phyloP scores from a whole-genome alignment of 2,888 invertebrate genomes.

The Harpalus rubripes region DNA sequence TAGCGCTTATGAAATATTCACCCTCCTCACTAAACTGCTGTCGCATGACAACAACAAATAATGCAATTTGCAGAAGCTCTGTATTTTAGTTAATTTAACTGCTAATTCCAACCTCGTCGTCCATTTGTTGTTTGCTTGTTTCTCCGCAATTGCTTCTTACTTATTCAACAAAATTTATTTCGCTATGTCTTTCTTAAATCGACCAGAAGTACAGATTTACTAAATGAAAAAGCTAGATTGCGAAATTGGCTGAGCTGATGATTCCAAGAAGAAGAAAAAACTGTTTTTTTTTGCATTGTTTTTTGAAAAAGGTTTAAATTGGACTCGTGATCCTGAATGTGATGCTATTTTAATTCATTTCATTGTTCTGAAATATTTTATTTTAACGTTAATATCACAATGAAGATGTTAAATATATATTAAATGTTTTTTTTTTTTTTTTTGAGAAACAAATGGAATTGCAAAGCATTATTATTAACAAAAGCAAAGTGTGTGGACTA shows the following conservation, averaged over 20 bases:
- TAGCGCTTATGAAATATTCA: constrained; percentile 44
- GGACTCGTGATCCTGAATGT: not conserved
- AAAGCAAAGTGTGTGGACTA: constrained; percentile 13
- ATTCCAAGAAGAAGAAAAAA: not conserved
- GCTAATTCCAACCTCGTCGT: constrained; percentile 18
- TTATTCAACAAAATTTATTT: constrained; percentile 33
- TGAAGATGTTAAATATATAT: not conserved
- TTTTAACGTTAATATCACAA: not conserved
- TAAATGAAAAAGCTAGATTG: not conserved
- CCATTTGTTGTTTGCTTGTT: constrained; percentile 24
- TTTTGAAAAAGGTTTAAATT: not conserved
- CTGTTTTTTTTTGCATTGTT: not conserved
- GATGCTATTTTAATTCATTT: not conserved
- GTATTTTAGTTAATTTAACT: constrained; percentile 44
- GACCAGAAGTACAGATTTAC: not conserved
- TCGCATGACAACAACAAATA: constrained; percentile 48
- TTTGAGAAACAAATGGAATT: too few relatives aligned
- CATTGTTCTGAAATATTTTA: not conserved
- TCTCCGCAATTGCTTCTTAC: constrained; percentile 28
- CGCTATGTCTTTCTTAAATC: constrained; percentile 6
- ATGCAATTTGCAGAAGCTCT: constrained; percentile 23
- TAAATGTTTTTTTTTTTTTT: too few relatives aligned
- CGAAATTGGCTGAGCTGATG: not conserved
- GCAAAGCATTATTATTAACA: not conserved
- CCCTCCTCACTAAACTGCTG: constrained; percentile 17